Evolutionary conservation across 2,888 invertebrate species (phyloP).

Genomic region (Aradus depressus): DNA sequence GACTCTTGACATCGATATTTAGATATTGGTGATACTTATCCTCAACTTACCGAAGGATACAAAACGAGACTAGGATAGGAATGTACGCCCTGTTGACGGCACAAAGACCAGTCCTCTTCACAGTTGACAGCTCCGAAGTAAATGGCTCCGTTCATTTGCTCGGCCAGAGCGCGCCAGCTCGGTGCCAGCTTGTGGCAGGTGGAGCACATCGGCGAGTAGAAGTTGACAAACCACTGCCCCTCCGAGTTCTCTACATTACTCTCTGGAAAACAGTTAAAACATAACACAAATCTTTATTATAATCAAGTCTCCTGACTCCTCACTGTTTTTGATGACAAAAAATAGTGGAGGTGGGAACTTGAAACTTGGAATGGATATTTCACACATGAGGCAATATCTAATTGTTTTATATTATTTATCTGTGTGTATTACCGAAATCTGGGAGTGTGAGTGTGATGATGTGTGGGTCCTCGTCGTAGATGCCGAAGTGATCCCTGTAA

Average conservation of each 20-base stretch:
- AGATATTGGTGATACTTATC: no score
- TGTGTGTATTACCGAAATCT: slow-evolving; percentile 56
- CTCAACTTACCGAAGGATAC: slow-evolving; percentile 47
- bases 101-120: slow-evolving; percentile 69
- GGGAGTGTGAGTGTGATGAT: slow-evolving; percentile 63
- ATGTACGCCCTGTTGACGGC: slow-evolving; percentile 58
- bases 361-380: no score
- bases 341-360: not conserved
- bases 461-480: slow-evolving; percentile 74
- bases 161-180: slow-evolving; percentile 67
- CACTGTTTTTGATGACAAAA: not conserved
- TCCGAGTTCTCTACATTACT: slow-evolving; percentile 45
- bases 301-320: not conserved
- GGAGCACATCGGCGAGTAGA: slow-evolving; percentile 75
- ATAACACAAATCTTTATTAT: no score
- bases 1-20: no score
- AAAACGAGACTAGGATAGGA: slow-evolving; percentile 67
- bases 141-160: slow-evolving; percentile 64
- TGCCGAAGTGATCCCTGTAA: slow-evolving; percentile 68
- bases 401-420: not conserved
- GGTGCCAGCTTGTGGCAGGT: slow-evolving; percentile 76
- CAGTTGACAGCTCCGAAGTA: slow-evolving; percentile 78
- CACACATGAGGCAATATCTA: not conserved
- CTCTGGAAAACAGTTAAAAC: no score
- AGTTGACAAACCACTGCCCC: slow-evolving; percentile 75